Base-by-base conservation (phyloP, 1,140 invertebrate genomes). In the Drosophila guanche region DNA sequence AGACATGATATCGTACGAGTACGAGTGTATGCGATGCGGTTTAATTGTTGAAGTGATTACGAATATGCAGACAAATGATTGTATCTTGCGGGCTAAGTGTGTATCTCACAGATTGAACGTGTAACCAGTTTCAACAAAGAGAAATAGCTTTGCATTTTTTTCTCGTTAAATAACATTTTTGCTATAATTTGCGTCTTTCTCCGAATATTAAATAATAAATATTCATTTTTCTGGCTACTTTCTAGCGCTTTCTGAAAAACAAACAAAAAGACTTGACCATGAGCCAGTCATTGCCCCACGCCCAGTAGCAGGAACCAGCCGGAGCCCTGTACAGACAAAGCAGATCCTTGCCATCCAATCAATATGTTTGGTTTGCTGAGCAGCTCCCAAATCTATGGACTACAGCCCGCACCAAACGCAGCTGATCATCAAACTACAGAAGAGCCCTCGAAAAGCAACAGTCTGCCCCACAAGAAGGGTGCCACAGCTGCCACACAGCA, bases 361-460 rank as follows among this genome's bases (percentile, higher is more conserved):
- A 80, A 69, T 45, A 85, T 85, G 80, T 85, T 85, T 40, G 77
- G 80, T 65, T 62, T 85, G 65, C 65, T 81, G 14, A 85, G 73
- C 62, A 79, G 62, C 41, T 76, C 81, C 29, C 84, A 89, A 59
- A 89, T 89, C 70, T 89, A 89, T 83, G 84, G 84, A 66, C 61
- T 88, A 60, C 67, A 63, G 27, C 70, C 73, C 29, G 29, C 63
- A 75, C 16, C 68, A 48, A 47, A 57, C 16, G 33, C 65, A 48
- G 25, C 62, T 23, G n/a, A 37, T 12, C 67, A 46, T 14, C 67
- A 55, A 33, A 53, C 12, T 0, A 37, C 10, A 37, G 33, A 10
- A 12, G 33, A 37, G 4, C 10, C 33, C 33, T 37, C 33, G 33
- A 83, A 81, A 25, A 81, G 73, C 52, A 81, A 81, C 53, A 81